Evolutionary conservation across 64 coral and sea anemone genomes (phyloP).

Genomic region (Platygyra sinensis): DNA sequence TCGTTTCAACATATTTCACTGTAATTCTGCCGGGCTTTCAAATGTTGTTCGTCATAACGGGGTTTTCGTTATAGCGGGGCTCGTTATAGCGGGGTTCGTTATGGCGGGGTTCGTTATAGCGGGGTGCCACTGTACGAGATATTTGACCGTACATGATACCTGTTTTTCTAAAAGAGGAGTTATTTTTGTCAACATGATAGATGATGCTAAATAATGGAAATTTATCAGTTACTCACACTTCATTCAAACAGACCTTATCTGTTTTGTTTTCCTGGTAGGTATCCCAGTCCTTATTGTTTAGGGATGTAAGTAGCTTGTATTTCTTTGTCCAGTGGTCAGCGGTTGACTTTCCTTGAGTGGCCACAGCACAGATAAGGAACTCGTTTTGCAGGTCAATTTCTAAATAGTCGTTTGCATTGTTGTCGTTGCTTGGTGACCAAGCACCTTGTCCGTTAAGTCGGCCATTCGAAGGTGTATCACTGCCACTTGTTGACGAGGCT

Average conservation of each 20-base stretch:
- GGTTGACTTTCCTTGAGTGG: conserved; percentile 33
- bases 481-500: not conserved
- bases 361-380: conserved; percentile 29
- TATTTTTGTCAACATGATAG: no score
- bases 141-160: no score
- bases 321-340: not conserved
- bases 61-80: no score
- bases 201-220: no score
- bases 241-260: not conserved
- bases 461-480: not conserved
- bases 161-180: no score
- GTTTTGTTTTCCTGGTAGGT: not conserved
- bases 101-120: no score
- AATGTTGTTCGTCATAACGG: no score
- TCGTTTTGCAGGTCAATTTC: not conserved
- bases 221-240: no score
- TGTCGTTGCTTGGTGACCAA: not conserved
- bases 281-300: not conserved
- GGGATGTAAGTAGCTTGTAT: not conserved
- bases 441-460: not conserved
- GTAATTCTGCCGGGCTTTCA: no score
- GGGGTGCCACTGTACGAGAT: no score
- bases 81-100: no score
- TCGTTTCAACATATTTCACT: no score
- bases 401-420: not conserved